Base-by-base conservation (phyloP, 2,888 invertebrate species). In the Troides helena region DNA sequence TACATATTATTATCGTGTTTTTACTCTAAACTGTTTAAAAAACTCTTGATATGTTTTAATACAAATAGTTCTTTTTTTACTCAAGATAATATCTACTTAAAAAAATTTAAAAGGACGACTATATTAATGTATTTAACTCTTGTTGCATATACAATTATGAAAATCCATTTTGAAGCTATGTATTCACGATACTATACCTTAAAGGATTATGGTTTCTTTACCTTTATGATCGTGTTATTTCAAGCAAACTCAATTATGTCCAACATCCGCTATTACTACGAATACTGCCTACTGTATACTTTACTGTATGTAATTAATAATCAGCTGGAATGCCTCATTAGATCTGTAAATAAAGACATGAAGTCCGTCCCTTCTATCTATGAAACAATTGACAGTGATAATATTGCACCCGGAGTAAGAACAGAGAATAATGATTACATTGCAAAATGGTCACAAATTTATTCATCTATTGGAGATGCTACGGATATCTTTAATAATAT, bases 21-120 rank as follows among this genome's bases (percentile, higher is more conserved):
- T 57, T 57, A 21, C 18, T 57, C 57, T 57, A 57, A 57, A n/a
- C n/a, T 21, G n/a, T 57, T 57, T 21, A 53, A 21, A 57, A 57
- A 57, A 23, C 57, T 57, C 8, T 21, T 57, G 57, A 21, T 53
- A 18, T 53, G 57, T 21, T 57, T 21, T n/a, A 21, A 21, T 10
- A 57, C 10, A 21, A 23, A 21, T 57, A 10, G n/a, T 21, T 23
- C 57, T 21, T 57, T 57, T 6, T 57, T 57, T 57, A 21, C 21
- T 10, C 14, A 21, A 57, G 57, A 23, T 21, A 57, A 0, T 57
- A 6, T n/a, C 1, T 57, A 57, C 21, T 6, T 6, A 6, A 57
- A 57, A 23, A 57, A 57, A n/a, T 57, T 57, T 21, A 2, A 57
- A 23, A 12, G 50, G 18, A 17, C 17, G 12, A 18, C 50, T 5